These are phyloP conservation scores for Coenonympha glycerion DNA, from an alignment of 2,888 invertebrate species.

Conservation along the genomic window DNA sequence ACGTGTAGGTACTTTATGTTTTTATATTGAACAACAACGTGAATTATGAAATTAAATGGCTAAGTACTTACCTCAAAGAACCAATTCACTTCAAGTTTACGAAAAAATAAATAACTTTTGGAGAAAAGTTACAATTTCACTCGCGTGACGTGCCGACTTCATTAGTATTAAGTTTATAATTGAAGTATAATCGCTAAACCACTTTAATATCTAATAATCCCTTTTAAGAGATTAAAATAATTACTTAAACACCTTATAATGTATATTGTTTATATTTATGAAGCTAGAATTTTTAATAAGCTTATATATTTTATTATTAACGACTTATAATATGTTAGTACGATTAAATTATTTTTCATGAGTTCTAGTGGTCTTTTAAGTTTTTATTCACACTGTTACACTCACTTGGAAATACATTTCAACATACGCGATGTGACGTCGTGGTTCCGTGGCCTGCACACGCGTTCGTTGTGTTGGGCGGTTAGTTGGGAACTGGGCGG, in stretches of 20 bases:
- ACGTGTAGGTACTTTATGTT: too few relatives aligned
- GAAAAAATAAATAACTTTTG: neutral
- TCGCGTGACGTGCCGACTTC: neutral
- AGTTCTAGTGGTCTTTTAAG: too few relatives aligned
- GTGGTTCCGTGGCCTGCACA: conserved; percentile 10
- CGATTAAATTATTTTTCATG: neutral
- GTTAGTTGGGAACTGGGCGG: conserved; percentile 67
- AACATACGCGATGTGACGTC: conserved; percentile 20
- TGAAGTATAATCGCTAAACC: neutral
- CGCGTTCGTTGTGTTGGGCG: conserved; percentile 55
- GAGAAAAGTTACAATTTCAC: neutral
- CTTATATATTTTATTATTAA: neutral
- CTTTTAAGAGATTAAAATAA: neutral
- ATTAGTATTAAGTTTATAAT: neutral
- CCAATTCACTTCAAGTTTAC: neutral
- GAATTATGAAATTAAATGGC: too few relatives aligned
- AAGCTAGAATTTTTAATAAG: neutral
- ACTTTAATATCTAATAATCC: neutral
- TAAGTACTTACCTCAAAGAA: neutral
- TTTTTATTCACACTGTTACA: conserved; percentile 12
- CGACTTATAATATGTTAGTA: neutral
- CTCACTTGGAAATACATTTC: conserved; percentile 11
- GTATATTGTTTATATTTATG: neutral
- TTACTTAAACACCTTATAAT: conserved; percentile 3
- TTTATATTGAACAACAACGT: too few relatives aligned